These are phyloP conservation scores for Karalla daura DNA, from an alignment of 2,797 vertebrate species.

Conservation along the genomic window DNA sequence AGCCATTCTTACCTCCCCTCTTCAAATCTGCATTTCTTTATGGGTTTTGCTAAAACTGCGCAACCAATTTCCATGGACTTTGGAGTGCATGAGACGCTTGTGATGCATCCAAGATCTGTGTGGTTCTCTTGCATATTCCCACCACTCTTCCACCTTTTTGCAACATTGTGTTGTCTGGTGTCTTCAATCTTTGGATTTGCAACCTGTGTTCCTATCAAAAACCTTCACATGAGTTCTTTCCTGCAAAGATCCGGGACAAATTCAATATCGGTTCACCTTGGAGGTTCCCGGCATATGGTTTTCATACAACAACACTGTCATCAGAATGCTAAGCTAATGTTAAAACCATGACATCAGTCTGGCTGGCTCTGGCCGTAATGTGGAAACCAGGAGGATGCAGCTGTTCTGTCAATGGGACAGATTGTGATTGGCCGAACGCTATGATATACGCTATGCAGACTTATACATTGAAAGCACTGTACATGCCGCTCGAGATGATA, in stretches of 20 bases:
- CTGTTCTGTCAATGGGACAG: neutral
- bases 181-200: too few species aligned
- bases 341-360: conserved; percentile 23
- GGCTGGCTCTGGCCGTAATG: conserved; percentile 5
- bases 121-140: too few species aligned
- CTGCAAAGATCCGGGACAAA: neutral
- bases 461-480: too few species aligned
- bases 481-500: neutral
- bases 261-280: neutral
- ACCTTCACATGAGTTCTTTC: neutral
- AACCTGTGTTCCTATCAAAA: neutral
- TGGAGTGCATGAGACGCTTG: too few species aligned
- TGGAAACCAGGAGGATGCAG: conserved; percentile 27
- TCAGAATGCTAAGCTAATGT: conserved; percentile 18
- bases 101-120: too few species aligned
- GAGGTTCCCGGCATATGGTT: neutral
- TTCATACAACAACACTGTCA: neutral
- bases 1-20: too few species aligned
- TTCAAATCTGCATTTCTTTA: too few species aligned
- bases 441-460: too few species aligned
- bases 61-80: too few species aligned
- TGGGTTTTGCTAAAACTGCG: too few species aligned
- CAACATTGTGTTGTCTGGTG: too few species aligned
- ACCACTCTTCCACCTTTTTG: too few species aligned
- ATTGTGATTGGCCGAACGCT: neutral